Evolutionary conservation across 2,797 vertebrate genomes (phyloP).

Genomic region (Capromys pilorides): DNA sequence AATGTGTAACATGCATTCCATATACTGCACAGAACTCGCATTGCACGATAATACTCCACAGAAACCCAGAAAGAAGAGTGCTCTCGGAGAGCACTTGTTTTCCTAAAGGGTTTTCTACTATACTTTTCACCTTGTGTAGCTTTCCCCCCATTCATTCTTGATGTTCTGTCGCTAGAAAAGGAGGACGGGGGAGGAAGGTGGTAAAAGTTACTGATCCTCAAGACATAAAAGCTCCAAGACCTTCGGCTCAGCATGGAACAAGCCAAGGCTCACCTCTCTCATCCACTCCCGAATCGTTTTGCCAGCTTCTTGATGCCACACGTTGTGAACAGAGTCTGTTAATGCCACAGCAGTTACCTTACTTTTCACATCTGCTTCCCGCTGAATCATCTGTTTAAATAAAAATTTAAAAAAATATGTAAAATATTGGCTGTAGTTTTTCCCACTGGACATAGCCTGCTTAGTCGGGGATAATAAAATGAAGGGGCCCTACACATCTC

Average conservation of each 20-base stretch:
- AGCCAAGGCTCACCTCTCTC: conserved; percentile 91
- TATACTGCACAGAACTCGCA: background rate
- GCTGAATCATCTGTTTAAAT: conserved; percentile 94
- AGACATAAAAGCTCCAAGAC: conserved; percentile 60
- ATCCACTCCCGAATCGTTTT: conserved; percentile 97
- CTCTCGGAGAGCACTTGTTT: conserved; percentile 48
- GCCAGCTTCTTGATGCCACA: conserved; percentile 97
- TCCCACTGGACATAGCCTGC: conserved; percentile 70
- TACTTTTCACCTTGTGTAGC: conserved; percentile 73
- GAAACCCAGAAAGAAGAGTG: background rate
- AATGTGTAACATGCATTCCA: background rate
- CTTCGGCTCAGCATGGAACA: conserved; percentile 54
- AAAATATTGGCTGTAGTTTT: conserved; percentile 78
- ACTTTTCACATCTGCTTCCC: conserved; percentile 94
- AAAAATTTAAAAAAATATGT: conserved; percentile 59
- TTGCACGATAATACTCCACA: background rate
- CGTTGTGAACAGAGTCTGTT: conserved; percentile 98
- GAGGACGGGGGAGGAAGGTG: background rate
- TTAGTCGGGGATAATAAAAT: conserved; percentile 83
- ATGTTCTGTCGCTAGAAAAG: conserved; percentile 46
- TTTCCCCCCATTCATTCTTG: background rate
- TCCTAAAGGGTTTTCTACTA: conserved; percentile 68
- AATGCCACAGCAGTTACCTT: conserved; percentile 95
- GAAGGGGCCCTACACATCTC: conserved; percentile 73
- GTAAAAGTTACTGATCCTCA: conserved; percentile 46